phyloP scores from a whole-genome alignment of 1,140 invertebrate genomes.

The Drosophila guanche region DNA sequence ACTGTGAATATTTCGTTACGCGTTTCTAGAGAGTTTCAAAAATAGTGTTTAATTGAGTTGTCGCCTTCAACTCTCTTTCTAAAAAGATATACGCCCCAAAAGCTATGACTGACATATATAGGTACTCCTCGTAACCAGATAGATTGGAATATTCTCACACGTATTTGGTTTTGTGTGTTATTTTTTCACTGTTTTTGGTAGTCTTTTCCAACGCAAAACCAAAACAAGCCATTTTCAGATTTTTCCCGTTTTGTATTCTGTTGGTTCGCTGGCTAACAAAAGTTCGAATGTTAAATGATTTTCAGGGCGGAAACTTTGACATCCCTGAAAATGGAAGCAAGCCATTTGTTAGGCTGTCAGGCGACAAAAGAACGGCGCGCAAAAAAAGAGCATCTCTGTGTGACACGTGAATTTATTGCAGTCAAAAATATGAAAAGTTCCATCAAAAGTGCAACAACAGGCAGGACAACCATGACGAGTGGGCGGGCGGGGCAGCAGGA shows the following conservation, averaged over 20 bases:
- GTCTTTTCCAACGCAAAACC: conserved; percentile 32
- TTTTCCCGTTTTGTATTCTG: conserved; percentile 38
- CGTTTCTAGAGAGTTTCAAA: conserved; percentile 9
- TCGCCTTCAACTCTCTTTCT: conserved; percentile 21
- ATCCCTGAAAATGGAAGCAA: conserved; percentile 33
- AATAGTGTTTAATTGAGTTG: conserved; percentile 42
- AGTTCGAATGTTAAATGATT: conserved; percentile 61
- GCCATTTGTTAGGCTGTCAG: conserved; percentile 61
- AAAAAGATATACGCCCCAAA: conserved; percentile 26
- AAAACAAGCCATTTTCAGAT: conserved; percentile 53
- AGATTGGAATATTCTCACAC: conserved; percentile 47
- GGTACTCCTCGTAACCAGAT: conserved; percentile 44
- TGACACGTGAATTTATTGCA: conserved; percentile 67
- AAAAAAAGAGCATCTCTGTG: conserved; percentile 23
- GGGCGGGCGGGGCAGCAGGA: neutral
- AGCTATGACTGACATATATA: conserved; percentile 47
- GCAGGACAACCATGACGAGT: conserved; percentile 6
- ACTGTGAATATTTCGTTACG: conserved; percentile 5
- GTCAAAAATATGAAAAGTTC: conserved; percentile 55
- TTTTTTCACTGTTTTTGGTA: conserved; percentile 11
- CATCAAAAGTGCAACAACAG: conserved; percentile 36
- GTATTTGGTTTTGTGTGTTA: conserved; percentile 34
- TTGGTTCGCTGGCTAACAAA: conserved; percentile 16
- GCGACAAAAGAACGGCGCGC: conserved; percentile 1
- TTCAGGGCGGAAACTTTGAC: conserved; percentile 45